Evolutionary conservation across 2,113 vertebrate genomes (phyloP).

Genomic region (Thinocorus orbignyianus): DNA sequence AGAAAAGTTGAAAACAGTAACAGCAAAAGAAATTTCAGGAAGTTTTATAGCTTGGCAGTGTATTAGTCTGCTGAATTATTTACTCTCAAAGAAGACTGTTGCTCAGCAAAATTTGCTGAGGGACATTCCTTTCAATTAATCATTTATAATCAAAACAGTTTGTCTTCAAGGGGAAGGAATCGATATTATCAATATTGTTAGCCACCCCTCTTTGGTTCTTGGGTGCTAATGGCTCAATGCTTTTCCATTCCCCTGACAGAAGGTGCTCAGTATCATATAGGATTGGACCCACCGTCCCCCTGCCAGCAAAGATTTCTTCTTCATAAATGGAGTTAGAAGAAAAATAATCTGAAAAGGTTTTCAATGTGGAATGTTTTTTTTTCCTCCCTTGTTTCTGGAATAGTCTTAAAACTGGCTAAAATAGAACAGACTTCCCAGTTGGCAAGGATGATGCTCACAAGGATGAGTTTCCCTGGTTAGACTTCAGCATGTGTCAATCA

Average conservation of each 20-base stretch:
- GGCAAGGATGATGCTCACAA: background rate
- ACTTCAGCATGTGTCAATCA: background rate
- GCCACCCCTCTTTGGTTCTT: background rate
- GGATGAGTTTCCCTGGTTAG: background rate
- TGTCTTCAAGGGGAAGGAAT: background rate
- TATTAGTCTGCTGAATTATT: constrained; percentile 18
- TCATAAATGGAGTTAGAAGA: background rate
- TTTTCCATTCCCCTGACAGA: accelerated
- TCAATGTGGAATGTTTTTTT: accelerated
- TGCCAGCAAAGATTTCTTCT: background rate
- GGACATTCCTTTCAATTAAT: background rate
- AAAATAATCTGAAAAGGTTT: background rate
- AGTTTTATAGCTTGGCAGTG: background rate
- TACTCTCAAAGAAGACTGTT: background rate
- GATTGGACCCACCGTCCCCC: background rate
- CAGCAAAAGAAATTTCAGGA: background rate
- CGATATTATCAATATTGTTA: background rate
- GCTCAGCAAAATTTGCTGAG: background rate
- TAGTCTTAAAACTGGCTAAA: background rate
- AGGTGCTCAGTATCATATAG: background rate
- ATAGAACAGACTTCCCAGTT: background rate
- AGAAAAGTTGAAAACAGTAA: background rate
- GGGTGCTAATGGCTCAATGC: background rate
- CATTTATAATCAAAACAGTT: background rate
- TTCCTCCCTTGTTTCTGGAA: background rate